Evolutionary conservation across 2,888 invertebrate genomes (phyloP).

Genomic region (Clistopyga incitator): DNA sequence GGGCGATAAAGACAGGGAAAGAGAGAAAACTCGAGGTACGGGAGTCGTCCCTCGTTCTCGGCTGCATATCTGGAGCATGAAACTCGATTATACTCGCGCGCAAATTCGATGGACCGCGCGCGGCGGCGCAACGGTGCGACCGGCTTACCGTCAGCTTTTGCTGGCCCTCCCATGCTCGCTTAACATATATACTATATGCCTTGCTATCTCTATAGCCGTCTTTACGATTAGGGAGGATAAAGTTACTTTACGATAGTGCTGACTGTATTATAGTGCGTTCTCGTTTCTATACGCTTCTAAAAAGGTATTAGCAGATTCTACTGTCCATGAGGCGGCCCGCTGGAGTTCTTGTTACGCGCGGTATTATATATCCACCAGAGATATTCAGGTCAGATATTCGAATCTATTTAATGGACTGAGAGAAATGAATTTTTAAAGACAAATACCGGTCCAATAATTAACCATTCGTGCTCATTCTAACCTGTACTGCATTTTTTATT

Average conservation of each 20-base stretch:
- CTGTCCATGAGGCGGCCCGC: background rate
- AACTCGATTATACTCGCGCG: conserved; percentile 70
- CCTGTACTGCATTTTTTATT: too few relatives aligned
- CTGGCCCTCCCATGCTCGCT: background rate
- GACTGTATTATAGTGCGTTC: background rate
- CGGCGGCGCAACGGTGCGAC: background rate
- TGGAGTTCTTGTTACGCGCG: background rate
- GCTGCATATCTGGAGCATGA: conserved; percentile 73
- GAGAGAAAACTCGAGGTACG: conserved; percentile 22
- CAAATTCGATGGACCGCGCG: conserved; percentile 57
- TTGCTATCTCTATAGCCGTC: conserved; percentile 8
- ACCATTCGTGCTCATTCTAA: too few relatives aligned
- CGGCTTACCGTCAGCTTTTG: background rate
- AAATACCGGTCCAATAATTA: background rate
- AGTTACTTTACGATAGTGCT: conserved; percentile 44
- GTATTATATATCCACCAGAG: background rate
- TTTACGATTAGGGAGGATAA: conserved; percentile 45
- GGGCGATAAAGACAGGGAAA: conserved; percentile 41
- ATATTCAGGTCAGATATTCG: background rate
- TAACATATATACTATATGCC: background rate
- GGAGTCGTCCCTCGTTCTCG: conserved; percentile 24
- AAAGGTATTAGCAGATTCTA: background rate
- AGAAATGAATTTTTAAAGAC: background rate
- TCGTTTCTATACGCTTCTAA: conserved; percentile 5
- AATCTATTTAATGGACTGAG: background rate